These are phyloP conservation scores for Scylla paramamosain DNA, from an alignment of 1,140 invertebrate genomes.

Conservation along the genomic window DNA sequence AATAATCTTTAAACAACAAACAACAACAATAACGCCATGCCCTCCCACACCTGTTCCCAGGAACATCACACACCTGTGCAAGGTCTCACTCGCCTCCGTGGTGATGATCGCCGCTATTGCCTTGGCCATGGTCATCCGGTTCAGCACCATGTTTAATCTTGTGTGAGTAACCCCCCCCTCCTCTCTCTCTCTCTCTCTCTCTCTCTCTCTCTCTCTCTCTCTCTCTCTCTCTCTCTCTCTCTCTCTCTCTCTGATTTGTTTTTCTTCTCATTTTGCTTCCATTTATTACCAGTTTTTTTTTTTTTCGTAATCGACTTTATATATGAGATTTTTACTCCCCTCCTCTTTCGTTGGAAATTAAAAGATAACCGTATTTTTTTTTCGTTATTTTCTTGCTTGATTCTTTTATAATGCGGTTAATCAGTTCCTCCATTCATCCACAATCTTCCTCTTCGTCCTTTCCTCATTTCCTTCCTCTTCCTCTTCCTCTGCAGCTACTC, in stretches of 20 bases:
- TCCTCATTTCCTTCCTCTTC: neutral
- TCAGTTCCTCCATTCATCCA: too few species aligned
- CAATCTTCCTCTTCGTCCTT: constrained; percentile 1
- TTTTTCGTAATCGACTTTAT: too few species aligned
- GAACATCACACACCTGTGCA: constrained; percentile 89
- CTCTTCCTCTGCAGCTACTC: neutral
- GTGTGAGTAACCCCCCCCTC: constrained; percentile 77
- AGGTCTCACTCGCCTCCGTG: constrained; percentile 89
- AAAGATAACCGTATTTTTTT: too few species aligned
- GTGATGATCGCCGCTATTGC: constrained; percentile 89
- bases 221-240: neutral
- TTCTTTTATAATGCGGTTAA: too few species aligned
- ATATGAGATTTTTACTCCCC: too few species aligned
- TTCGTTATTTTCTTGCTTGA: neutral
- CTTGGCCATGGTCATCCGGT: constrained; percentile 86
- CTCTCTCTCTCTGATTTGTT: neutral
- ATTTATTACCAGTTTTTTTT: too few species aligned
- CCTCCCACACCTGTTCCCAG: constrained; percentile 32
- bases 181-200: neutral
- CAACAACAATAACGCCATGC: too few species aligned
- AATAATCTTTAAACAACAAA: too few species aligned
- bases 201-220: neutral
- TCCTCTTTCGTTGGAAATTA: too few species aligned
- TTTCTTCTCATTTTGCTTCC: neutral
- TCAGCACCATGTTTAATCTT: constrained; percentile 80